A percentile compares a stretch with the other conserved stretches of the same genome.
Evolutionary conservation across 2,888 invertebrate species (phyloP).

Genomic region (Oligia latruncula): DNA sequence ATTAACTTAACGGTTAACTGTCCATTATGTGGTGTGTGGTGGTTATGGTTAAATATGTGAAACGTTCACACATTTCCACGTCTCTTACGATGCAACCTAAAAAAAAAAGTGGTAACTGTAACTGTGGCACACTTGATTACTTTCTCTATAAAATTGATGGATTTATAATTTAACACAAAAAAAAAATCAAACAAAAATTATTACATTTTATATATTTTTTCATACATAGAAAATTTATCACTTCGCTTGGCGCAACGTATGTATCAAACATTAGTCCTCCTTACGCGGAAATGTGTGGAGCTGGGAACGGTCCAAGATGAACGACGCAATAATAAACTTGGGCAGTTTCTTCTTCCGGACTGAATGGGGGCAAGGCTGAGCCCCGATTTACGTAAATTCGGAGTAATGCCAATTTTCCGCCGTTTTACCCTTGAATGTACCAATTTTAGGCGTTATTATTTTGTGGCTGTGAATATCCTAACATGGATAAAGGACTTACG

Average conservation of each 20-base stretch:
- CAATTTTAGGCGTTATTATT: constrained; percentile 41
- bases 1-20: too few species aligned
- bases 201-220: too few species aligned
- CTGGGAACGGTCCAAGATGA: constrained; percentile 30
- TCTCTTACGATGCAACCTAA: too few species aligned
- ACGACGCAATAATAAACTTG: constrained; percentile 55
- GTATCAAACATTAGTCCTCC: background rate
- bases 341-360: constrained; percentile 47
- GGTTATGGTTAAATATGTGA: background rate
- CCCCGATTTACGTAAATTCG: constrained; percentile 51
- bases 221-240: too few species aligned
- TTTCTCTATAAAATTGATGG: too few species aligned
- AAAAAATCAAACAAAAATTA: too few species aligned
- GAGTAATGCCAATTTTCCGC: constrained; percentile 58
- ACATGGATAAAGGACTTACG: background rate
- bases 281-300: constrained; percentile 29
- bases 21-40: too few species aligned
- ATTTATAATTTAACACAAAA: too few species aligned
- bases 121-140: too few species aligned
- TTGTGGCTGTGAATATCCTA: constrained; percentile 10
- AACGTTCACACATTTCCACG: background rate
- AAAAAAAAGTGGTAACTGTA: too few species aligned
- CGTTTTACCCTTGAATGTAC: constrained; percentile 29
- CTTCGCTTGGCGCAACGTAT: background rate
- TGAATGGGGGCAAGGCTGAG: constrained; percentile 18